Percentiles rank a stretch among this genome's conserved stretches.
Evolutionary conservation across 2,888 invertebrate species (phyloP).

Genomic region (Tanytarsus gracilentus): DNA sequence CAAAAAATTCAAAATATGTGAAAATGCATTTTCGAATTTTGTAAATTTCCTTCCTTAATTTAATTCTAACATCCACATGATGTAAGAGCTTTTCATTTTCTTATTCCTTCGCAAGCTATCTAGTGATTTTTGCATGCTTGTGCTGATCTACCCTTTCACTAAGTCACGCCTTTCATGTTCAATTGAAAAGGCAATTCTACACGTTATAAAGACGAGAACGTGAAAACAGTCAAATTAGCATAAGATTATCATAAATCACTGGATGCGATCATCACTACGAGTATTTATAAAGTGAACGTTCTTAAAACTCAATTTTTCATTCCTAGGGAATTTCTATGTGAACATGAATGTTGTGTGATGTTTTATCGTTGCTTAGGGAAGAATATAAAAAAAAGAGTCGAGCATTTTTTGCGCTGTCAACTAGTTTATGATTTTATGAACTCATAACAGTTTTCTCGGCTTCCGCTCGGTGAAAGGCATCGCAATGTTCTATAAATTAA

Average conservation of each 20-base stretch:
- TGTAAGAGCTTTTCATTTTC: no score
- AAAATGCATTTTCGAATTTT: no score
- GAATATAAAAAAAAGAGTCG: no score
- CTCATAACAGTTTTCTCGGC: constrained; percentile 1
- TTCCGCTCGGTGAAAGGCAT: background rate
- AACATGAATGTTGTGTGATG: no score
- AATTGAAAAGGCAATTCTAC: background rate
- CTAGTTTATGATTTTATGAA: constrained; percentile 13
- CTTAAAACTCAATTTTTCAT: background rate
- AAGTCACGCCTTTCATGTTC: background rate
- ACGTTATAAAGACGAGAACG: background rate
- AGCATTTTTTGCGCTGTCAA: no score
- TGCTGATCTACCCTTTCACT: no score
- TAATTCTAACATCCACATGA: no score
- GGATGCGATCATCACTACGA: constrained; percentile 4
- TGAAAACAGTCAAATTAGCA: constrained; percentile 13
- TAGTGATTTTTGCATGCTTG: background rate
- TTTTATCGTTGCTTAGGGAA: no score
- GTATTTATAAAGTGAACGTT: background rate
- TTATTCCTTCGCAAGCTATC: background rate
- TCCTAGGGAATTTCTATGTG: no score
- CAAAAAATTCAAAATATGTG: no score
- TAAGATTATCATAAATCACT: constrained; percentile 26
- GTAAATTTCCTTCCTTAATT: no score
- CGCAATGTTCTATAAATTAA: constrained; percentile 5